These are phyloP conservation scores for Pachypanchax playfairii DNA, from an alignment of 2,113 vertebrate species.

Conservation along the genomic window DNA sequence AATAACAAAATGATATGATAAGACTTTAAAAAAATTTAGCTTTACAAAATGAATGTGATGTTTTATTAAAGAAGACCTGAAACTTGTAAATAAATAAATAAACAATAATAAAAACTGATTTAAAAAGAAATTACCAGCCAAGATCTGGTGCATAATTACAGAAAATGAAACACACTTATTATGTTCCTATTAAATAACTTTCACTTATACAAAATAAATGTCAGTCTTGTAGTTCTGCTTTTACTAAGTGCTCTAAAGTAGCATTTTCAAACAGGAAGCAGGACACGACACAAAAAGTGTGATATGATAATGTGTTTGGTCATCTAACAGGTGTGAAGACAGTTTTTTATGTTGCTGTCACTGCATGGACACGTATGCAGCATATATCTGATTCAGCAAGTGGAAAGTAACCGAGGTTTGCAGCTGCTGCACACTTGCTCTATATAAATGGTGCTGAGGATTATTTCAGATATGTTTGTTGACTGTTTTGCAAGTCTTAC, in stretches of 20 bases:
- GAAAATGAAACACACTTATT: background rate
- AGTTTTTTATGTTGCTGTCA: background rate
- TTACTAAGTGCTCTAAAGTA: background rate
- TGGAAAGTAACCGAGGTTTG: background rate
- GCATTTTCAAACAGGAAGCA: too few species aligned
- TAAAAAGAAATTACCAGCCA: too few species aligned
- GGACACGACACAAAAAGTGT: too few species aligned
- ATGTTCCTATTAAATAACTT: too few species aligned
- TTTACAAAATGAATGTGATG: too few species aligned
- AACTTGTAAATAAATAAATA: too few species aligned
- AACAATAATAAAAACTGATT: too few species aligned
- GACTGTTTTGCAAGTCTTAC: background rate
- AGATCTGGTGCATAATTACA: background rate
- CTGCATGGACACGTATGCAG: background rate
- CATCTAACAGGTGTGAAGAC: background rate
- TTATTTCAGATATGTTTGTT: background rate
- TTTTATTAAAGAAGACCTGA: too few species aligned
- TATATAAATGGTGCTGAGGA: background rate
- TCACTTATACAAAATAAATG: background rate
- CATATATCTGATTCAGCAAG: background rate
- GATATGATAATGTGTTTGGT: too few species aligned
- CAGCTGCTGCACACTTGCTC: background rate
- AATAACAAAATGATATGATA: too few species aligned
- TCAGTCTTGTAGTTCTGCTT: background rate
- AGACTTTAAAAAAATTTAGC: too few species aligned